phyloP scores from a whole-genome alignment of 2,888 invertebrate species.

The Eupeodes latifasciatus region DNA sequence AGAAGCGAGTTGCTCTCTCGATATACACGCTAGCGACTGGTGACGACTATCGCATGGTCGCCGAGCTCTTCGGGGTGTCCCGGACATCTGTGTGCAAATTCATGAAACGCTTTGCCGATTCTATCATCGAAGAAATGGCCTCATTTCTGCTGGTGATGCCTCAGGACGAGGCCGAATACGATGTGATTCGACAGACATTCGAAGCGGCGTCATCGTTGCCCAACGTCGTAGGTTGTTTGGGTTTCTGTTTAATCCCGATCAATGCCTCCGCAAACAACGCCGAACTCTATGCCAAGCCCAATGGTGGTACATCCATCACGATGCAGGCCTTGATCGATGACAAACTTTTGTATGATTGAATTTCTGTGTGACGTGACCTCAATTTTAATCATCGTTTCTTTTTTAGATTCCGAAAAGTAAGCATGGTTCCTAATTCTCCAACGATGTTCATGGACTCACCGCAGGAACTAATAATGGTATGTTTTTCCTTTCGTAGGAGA shows the following conservation, averaged over 20 bases:
- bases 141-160: constrained; percentile 79
- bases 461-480: constrained; percentile 78
- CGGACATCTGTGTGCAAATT: constrained; percentile 80
- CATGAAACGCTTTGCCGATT: constrained; percentile 81
- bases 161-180: constrained; percentile 78
- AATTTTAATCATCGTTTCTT: constrained; percentile 12
- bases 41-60: constrained; percentile 79
- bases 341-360: constrained; percentile 78
- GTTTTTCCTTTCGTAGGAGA: not conserved
- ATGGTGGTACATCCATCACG: constrained; percentile 78
- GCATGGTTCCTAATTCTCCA: constrained; percentile 78
- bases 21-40: constrained; percentile 82
- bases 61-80: constrained; percentile 80
- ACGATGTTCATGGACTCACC: constrained; percentile 78
- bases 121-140: constrained; percentile 79
- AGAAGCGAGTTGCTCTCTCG: constrained; percentile 81
- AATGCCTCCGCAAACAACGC: constrained; percentile 77
- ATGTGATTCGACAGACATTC: constrained; percentile 79
- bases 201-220: constrained; percentile 81
- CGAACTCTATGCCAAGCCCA: constrained; percentile 71
- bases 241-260: constrained; percentile 80
- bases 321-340: constrained; percentile 82
- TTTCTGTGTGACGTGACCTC: not conserved
- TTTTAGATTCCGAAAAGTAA: constrained; percentile 81
- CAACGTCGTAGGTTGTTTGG: constrained; percentile 81